Conservation (phyloP, 2,797 vertebrate genomes). For the Anabacerthia variegaticeps region DNA sequence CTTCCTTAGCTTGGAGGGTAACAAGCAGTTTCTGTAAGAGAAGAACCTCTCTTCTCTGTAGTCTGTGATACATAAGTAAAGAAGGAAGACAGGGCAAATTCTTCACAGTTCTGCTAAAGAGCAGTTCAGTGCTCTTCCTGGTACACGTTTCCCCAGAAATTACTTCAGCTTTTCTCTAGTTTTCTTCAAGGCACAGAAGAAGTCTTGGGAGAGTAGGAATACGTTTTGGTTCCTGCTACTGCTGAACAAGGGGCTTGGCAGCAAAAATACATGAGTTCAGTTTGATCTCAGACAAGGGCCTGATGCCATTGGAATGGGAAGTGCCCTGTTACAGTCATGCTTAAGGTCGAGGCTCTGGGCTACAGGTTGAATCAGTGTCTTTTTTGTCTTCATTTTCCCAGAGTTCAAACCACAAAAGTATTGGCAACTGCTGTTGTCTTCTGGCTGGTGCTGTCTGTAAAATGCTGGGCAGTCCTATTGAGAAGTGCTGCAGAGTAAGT, state of each 20-base stretch:
- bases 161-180: not conserved
- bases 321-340: not conserved
- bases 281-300: not conserved
- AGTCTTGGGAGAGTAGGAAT: not conserved
- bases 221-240: not conserved
- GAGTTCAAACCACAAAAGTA: not conserved
- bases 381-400: not conserved
- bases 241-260: not conserved
- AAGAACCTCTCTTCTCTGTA: not conserved
- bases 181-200: not conserved
- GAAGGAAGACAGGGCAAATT: not conserved
- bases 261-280: not conserved
- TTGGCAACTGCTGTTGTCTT: not conserved
- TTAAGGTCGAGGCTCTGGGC: fast-evolving
- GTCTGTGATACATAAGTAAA: not conserved
- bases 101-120: not conserved
- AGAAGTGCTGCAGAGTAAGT: not conserved
- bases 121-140: not conserved
- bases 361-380: not conserved
- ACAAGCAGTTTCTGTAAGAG: not conserved
- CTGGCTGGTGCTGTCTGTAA: not conserved
- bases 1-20: not conserved
- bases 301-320: not conserved
- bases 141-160: not conserved
- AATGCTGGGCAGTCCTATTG: not conserved